phyloP scores from a whole-genome alignment of 2,113 vertebrate genomes.

The Mustelus asterias region DNA sequence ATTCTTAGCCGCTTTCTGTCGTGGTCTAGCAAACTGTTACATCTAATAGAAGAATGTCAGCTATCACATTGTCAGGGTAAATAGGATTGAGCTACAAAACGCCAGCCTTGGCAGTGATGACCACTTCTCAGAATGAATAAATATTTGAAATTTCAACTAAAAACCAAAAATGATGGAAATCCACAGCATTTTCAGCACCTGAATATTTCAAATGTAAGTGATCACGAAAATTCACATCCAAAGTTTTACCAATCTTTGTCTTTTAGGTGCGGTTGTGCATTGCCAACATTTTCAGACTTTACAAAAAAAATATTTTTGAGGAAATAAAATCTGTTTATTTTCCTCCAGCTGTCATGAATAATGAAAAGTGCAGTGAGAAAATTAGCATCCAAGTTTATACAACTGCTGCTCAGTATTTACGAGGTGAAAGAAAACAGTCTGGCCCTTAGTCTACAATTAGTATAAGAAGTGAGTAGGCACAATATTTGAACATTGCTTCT shows the following conservation, averaged over 20 bases:
- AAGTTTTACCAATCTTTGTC: not conserved
- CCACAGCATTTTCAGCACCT: not conserved
- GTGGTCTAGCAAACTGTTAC: not conserved
- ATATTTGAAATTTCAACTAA: not conserved
- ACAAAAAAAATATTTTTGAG: not conserved
- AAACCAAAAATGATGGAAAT: not conserved
- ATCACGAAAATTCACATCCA: not conserved
- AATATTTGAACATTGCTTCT: not conserved
- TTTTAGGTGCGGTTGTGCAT: not conserved
- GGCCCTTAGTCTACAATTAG: not conserved
- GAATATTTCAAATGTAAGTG: not conserved
- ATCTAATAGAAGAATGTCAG: not conserved
- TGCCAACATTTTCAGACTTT: not conserved
- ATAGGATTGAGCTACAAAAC: not conserved
- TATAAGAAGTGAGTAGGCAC: not conserved
- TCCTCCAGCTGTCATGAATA: not conserved
- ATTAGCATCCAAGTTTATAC: not conserved
- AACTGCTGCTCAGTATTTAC: not conserved
- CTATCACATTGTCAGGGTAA: not conserved
- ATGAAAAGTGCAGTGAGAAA: not conserved
- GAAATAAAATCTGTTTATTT: not conserved
- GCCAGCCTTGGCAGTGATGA: not conserved
- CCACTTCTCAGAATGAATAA: not conserved
- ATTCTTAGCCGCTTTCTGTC: not conserved
- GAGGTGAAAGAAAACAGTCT: not conserved